Conservation (phyloP, 2,113 vertebrate species). For the Scopus umbretta region DNA sequence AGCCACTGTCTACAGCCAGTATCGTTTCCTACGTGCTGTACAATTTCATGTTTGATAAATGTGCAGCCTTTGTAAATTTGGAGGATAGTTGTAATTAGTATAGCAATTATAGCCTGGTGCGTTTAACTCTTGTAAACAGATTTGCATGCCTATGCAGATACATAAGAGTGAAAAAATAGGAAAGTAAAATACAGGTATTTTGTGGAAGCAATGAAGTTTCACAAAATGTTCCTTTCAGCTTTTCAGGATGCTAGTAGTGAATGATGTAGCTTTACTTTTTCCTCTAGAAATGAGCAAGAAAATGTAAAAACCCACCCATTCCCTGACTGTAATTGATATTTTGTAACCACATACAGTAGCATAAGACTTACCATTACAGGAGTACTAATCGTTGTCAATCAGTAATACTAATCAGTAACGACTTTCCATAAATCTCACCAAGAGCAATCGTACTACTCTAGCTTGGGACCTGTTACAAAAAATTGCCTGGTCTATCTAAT, state of each 20-base stretch:
- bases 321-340: constrained; percentile 2
- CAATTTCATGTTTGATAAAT: neutral
- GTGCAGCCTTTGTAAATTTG: neutral
- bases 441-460: neutral
- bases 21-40: neutral
- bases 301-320: neutral
- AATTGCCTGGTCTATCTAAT: constrained; percentile 59
- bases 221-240: neutral
- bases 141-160: neutral
- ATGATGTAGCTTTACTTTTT: neutral
- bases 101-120: neutral
- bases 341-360: neutral
- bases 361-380: neutral
- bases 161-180: neutral
- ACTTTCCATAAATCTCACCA: constrained; percentile 41
- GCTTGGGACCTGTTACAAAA: neutral
- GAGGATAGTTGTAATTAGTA: neutral
- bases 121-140: neutral
- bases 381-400: constrained; percentile 23
- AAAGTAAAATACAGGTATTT: neutral
- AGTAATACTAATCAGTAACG: constrained; percentile 42
- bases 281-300: neutral
- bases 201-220: neutral
- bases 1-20: neutral
- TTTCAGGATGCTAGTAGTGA: neutral